These are phyloP conservation scores for Montipora foliosa DNA, from an alignment of 64 coral and sea anemone species.

Conservation along the genomic window DNA sequence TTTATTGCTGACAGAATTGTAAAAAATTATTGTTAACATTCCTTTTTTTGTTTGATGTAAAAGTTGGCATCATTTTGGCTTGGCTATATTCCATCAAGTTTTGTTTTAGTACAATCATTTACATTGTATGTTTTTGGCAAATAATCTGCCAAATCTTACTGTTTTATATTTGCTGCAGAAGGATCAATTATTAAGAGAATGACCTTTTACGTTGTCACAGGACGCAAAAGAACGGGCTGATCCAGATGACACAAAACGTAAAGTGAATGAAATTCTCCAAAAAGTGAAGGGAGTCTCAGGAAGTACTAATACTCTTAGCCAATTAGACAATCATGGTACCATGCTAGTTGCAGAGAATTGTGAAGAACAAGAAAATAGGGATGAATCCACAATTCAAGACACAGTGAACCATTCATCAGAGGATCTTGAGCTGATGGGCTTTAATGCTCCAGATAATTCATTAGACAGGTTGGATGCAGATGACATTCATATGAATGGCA, in stretches of 20 bases:
- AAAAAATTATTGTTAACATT: too few species aligned
- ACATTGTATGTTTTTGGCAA: too few species aligned
- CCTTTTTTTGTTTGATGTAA: too few species aligned
- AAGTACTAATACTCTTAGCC: slow-evolving; percentile 23
- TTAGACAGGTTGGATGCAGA: not conserved
- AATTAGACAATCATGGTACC: not conserved
- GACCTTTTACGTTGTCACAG: slow-evolving; percentile 7
- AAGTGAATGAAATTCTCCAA: slow-evolving; percentile 92
- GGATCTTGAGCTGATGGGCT: not conserved
- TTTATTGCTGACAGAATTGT: too few species aligned
- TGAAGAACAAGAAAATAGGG: not conserved
- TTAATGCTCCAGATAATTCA: not conserved
- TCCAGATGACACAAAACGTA: slow-evolving; percentile 84
- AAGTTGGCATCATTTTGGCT: too few species aligned
- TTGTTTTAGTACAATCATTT: too few species aligned
- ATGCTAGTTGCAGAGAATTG: not conserved
- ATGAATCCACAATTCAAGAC: not conserved
- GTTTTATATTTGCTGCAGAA: too few species aligned
- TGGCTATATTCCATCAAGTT: too few species aligned
- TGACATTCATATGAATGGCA: not conserved
- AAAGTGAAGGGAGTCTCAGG: slow-evolving; percentile 76
- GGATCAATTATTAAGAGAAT: not conserved
- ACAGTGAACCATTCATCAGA: not conserved
- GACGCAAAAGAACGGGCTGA: slow-evolving; percentile 79
- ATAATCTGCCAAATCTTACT: too few species aligned